Evolutionary conservation across 2,113 vertebrate species (phyloP).

Genomic region (Dasyurus viverrinus): DNA sequence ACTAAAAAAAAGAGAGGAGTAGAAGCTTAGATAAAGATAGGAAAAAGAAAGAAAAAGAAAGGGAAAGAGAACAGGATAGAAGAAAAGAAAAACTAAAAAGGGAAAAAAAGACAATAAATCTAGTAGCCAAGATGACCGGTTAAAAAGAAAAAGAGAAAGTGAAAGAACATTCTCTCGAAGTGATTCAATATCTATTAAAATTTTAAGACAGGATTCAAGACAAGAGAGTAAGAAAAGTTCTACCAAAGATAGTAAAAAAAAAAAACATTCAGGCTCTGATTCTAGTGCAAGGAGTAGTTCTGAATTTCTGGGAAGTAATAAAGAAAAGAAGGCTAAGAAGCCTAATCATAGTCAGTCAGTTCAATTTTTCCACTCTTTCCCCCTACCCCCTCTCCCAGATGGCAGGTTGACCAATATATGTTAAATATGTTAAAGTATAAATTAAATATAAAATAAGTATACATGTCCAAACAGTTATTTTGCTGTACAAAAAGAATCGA

Average conservation of each 20-base stretch:
- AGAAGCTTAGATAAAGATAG: constrained; percentile 88
- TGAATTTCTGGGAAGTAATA: constrained; percentile 94
- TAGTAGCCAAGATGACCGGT: constrained; percentile 89
- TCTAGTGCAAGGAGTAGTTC: constrained; percentile 95
- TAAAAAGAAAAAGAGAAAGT: constrained; percentile 93
- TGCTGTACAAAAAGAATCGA: too few relatives aligned
- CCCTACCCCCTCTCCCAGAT: too few relatives aligned
- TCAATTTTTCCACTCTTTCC: too few relatives aligned
- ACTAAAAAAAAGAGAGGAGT: constrained; percentile 91
- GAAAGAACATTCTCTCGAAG: constrained; percentile 89
- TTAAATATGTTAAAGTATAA: too few relatives aligned
- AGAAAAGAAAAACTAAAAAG: constrained; percentile 91
- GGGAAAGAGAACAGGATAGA: constrained; percentile 88
- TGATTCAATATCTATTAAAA: constrained; percentile 88
- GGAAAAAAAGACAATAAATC: constrained; percentile 87
- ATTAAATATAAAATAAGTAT: too few relatives aligned
- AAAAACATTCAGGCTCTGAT: constrained; percentile 93
- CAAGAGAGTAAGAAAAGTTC: constrained; percentile 92
- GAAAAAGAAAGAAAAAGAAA: constrained; percentile 90
- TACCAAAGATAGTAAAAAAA: constrained; percentile 94
- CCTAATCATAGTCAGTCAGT: constrained; percentile 98
- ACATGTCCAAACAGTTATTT: too few relatives aligned
- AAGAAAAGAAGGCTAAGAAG: constrained; percentile 99
- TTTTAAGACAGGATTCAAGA: constrained; percentile 91
- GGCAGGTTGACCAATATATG: too few relatives aligned